phyloP scores from a whole-genome alignment of 2,888 invertebrate genomes.

The Nematopogon swammerdamellus region DNA sequence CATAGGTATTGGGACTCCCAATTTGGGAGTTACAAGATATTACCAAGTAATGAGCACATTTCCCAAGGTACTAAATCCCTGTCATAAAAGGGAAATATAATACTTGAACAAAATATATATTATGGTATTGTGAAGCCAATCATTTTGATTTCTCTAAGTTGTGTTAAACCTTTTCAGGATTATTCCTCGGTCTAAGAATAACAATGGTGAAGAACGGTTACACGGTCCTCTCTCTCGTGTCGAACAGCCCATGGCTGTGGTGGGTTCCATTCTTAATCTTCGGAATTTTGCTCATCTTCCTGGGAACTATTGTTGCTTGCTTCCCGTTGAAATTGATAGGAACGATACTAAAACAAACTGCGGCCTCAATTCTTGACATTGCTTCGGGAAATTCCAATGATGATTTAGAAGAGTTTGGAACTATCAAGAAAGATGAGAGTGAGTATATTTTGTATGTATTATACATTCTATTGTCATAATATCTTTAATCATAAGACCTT shows the following conservation, averaged over 20 bases:
- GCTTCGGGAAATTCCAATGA: constrained; percentile 19
- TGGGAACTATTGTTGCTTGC: constrained; percentile 45
- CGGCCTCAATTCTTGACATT: constrained; percentile 48
- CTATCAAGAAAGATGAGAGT: not conserved
- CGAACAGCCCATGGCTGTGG: constrained; percentile 33
- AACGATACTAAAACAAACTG: constrained; percentile 52
- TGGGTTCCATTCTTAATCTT: not conserved
- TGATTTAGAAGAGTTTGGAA: not conserved
- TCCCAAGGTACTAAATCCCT: too few relatives aligned
- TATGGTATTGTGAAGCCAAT: too few relatives aligned
- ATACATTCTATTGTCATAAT: too few relatives aligned
- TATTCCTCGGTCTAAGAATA: constrained; percentile 22
- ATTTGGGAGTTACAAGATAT: too few relatives aligned
- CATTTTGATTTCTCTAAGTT: too few relatives aligned
- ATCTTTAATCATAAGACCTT: too few relatives aligned
- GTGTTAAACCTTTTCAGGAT: constrained; percentile 10
- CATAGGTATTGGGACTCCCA: too few relatives aligned
- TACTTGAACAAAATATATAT: too few relatives aligned
- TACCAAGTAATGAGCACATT: too few relatives aligned
- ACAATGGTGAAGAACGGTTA: constrained; percentile 32
- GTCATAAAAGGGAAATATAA: too few relatives aligned
- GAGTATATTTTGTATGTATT: not conserved
- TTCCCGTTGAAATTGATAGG: constrained; percentile 54
- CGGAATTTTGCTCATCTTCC: constrained; percentile 14
- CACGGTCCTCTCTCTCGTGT: constrained; percentile 46